A percentile compares a stretch with the other conserved stretches of the same genome.
phyloP scores from a whole-genome alignment of 2,888 invertebrate species.

The Malthinus flaveolus region DNA sequence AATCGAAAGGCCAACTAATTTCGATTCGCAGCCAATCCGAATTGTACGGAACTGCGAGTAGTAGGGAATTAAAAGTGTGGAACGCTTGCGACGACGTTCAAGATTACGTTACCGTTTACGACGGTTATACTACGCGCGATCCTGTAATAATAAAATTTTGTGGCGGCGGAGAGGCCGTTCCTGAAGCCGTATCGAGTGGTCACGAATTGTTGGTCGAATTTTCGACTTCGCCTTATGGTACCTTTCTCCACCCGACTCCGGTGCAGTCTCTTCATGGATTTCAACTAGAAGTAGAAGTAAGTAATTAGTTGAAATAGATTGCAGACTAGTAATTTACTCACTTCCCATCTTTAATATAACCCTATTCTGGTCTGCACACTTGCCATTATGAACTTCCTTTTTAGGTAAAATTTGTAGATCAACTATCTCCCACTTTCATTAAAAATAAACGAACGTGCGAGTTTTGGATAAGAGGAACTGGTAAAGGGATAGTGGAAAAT shows the following conservation, averaged over 20 bases:
- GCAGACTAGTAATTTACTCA: slow-evolving; percentile 13
- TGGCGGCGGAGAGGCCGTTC: slow-evolving; percentile 84
- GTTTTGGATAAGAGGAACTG: slow-evolving; percentile 82
- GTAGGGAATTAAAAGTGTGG: slow-evolving; percentile 67
- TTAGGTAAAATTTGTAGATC: slow-evolving; percentile 83
- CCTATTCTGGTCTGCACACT: slow-evolving; percentile 12
- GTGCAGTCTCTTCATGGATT: slow-evolving; percentile 83
- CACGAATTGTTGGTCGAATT: slow-evolving; percentile 88
- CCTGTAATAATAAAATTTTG: slow-evolving; percentile 88
- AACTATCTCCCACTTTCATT: slow-evolving; percentile 81
- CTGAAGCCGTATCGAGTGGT: slow-evolving; percentile 83
- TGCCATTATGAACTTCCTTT: slow-evolving; percentile 44
- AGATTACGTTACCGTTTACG: slow-evolving; percentile 80
- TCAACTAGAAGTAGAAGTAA: slow-evolving; percentile 80
- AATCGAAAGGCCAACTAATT: slow-evolving; percentile 82
- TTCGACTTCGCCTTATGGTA: slow-evolving; percentile 86
- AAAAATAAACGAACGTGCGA: slow-evolving; percentile 83
- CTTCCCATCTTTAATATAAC: slow-evolving; percentile 11
- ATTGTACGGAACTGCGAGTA: slow-evolving; percentile 61
- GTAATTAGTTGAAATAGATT: slow-evolving; percentile 30
- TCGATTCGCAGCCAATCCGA: slow-evolving; percentile 80
- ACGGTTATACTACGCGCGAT: slow-evolving; percentile 85
- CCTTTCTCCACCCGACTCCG: slow-evolving; percentile 80
- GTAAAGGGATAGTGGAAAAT: slow-evolving; percentile 78
- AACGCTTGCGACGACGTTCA: slow-evolving; percentile 81